A percentile compares a stretch with the other conserved stretches of the same genome.
phyloP scores from a whole-genome alignment of 2,797 vertebrate genomes.

The Ceyx erithaca region DNA sequence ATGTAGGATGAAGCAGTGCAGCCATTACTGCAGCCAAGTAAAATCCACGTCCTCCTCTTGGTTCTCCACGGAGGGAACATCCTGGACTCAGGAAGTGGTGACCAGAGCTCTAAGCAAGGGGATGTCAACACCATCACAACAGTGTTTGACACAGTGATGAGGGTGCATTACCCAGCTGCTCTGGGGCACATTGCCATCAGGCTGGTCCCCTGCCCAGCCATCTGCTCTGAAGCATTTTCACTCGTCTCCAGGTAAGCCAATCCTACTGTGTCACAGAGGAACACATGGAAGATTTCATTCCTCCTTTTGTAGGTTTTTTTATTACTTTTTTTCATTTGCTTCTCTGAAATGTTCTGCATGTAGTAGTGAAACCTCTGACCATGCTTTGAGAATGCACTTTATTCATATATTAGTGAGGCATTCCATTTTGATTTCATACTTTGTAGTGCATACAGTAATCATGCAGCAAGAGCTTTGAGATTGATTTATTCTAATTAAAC shows the following conservation, averaged over 20 bases:
- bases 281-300: neutral
- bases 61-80: conserved; percentile 98
- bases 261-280: neutral
- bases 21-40: conserved; percentile 86
- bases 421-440: conserved; percentile 56
- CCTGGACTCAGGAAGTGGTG: conserved; percentile 92
- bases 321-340: neutral
- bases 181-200: conserved; percentile 92
- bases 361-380: neutral
- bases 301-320: neutral
- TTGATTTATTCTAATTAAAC: conserved; percentile 71
- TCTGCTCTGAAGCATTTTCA: conserved; percentile 95
- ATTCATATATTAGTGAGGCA: neutral
- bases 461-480: conserved; percentile 21
- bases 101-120: conserved; percentile 93
- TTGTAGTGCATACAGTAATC: conserved; percentile 37
- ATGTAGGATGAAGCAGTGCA: conserved; percentile 86
- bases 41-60: conserved; percentile 92
- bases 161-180: conserved; percentile 94
- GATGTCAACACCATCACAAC: conserved; percentile 92
- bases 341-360: neutral
- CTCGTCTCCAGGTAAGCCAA: conserved; percentile 93
- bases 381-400: neutral
- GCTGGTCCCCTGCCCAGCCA: conserved; percentile 94
- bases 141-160: conserved; percentile 93